Evolutionary conservation across 2,113 vertebrate genomes (phyloP), one percentile per base, ranked within the genome.

Genomic region (Pomatorhinus ruficollis): DNA sequence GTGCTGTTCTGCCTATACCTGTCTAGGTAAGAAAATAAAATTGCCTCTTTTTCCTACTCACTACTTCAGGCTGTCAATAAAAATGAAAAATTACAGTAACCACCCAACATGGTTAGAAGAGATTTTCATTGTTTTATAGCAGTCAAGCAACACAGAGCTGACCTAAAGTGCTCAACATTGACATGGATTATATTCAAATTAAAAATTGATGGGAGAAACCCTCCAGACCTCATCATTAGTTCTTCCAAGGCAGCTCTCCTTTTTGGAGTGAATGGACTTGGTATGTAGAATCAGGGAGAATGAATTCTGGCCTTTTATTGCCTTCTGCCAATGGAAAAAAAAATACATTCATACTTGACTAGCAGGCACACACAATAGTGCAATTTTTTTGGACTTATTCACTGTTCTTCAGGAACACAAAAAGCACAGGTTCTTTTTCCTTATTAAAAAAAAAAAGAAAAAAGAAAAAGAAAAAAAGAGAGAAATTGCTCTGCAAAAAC

Each of bases 401-500:
- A 39, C 30, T 72, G 53, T 45, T 82, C 70, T 85, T 89, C 42
- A 82, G 45, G 71, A 89, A 23, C 25, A 87, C 10, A 68, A 87
- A 84, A 90, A 75, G 10, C 40, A 60, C 31, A 52, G 40, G 24
- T 72, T 89, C 21, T 50, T 45, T 23, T 47, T 47, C 10, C 30
- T 65, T 50, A 5, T n/a, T n/a, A 42, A 47, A 64, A 21, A 50
- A 64, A 30, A 5, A 10, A 10, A 7, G 10, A 20, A 8, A 11
- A 20, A 8, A 17, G 3, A 21, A 6, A 3, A 3, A 10, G 3
- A n/a, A 44, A 3, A 4, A 11, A 6, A 40, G 5, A 47, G 40
- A 40, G 1, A 44, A 77, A 83, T 53, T 50, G 20, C 54, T 65
- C 20, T 82, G 40, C 52, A 89, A 84, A 91, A 91, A 3, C 22